Base-by-base conservation (phyloP, 2,797 vertebrate species). In the Muscicapa comitata region DNA sequence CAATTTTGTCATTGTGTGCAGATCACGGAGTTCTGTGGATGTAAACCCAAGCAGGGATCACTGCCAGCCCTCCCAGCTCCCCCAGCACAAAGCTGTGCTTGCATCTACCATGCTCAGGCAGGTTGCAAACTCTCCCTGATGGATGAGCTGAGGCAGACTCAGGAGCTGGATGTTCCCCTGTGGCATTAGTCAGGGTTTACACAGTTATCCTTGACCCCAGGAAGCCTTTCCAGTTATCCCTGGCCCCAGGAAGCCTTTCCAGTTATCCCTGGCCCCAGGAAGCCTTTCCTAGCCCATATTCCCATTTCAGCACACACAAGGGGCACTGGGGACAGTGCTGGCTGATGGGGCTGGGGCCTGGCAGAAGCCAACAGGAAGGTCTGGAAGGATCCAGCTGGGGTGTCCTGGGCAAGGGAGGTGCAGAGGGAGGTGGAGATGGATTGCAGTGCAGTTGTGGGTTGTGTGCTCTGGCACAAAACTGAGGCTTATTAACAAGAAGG, bases 1-100 rank as follows among this genome's bases (percentile, higher is more conserved):
- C 81, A 58, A 61, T 37, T 63, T 61, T 42, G 63, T 57, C 68
- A 1, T 17, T 65, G 68, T 73, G 65, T 78, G 70, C 90, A 82
- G 66, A 74, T 31, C 86, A 55, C 14, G 54, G 81, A 73, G 93
- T 86, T 93, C 24, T 89, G 74, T 24, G 57, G 29, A 29, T 73
- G 25, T 43, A 61, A 61, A 92, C 70, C 88, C 74, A 54, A 70
- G 92, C 59, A 53, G 93, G 79, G 67, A 21, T 28, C 10, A 55
- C 86, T 87, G 72, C 77, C 93, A 95, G 90, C 80, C 77, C 90
- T 63, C 26, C 51, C 71, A 78, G 79, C 79, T 86, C 93, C 70
- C 13, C 50, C n/a, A 51, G 83, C 0, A 3, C 58, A 86, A 78
- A 73, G 73, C 47, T 21, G 1, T 28, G 75, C 24, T 58, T 86